These are phyloP conservation scores for Gerris lacustris DNA, from an alignment of 2,888 invertebrate species.

Conservation along the genomic window DNA sequence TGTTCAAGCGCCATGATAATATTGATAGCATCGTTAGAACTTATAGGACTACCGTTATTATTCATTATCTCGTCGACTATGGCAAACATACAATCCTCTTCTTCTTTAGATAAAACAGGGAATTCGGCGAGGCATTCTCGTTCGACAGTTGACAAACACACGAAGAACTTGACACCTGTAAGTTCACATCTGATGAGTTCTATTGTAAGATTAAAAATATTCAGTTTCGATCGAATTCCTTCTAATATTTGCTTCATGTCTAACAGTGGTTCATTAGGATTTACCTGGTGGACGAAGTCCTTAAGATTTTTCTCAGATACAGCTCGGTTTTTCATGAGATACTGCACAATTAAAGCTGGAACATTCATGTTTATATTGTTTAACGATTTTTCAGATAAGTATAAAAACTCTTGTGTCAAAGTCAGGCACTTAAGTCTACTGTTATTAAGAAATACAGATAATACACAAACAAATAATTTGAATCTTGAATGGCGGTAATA, in stretches of 20 bases:
- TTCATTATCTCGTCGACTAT: neutral
- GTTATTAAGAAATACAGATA: no score
- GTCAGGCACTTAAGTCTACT: no score
- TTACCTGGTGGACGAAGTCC: no score
- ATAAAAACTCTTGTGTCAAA: no score
- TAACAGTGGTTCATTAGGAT: neutral
- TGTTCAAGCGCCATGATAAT: neutral
- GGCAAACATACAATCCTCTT: neutral
- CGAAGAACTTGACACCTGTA: neutral
- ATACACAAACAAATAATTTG: no score
- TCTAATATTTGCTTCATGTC: neutral
- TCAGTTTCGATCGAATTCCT: neutral
- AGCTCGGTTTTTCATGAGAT: no score
- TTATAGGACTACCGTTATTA: neutral
- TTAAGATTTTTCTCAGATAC: no score
- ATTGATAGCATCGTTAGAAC: neutral
- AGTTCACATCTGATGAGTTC: neutral
- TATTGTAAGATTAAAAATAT: neutral
- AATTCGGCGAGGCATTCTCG: neutral
- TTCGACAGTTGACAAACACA: neutral
- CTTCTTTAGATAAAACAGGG: neutral
- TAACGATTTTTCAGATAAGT: no score
- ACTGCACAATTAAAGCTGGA: no score
- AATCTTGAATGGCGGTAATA: no score
- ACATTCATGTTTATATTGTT: no score